Evolutionary conservation across 2,113 vertebrate species (phyloP), one percentile per base, ranked within the genome.

Genomic region (Ondatra zibethicus): DNA sequence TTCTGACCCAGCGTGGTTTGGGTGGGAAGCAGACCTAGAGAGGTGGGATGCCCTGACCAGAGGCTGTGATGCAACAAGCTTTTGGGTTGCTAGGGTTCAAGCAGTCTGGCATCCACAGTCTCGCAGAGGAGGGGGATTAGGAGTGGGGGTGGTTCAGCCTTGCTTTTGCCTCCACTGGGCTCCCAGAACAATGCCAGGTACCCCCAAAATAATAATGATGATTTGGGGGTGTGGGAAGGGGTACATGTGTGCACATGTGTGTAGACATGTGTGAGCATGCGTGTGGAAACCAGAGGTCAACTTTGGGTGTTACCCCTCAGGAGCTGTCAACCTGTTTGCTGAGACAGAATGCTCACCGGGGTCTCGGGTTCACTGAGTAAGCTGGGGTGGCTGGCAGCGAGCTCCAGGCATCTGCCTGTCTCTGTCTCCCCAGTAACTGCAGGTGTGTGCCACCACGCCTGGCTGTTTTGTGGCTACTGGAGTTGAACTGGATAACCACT

Each of bases 51-150:
- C 23, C 52, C 52, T 39, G 39, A 72, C 39, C 84, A 39, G 61
- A 50, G 23, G 36, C n/a, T 77, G n/a, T 33, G 27, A 39, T 55
- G 55, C 47, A 5, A 9, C 31, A 19, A 14, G 80, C 29, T 61
- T 55, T 39, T 16, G n/a, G 23, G 80, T 29, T 39, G 7, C 39
- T 63, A 45, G 29, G n/a, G n/a, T 8, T 31, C 42, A 14, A 7
- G 6, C 16, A 63, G 52, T 12, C 1, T 4, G 17, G 55, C 27
- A 31, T 29, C 47, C 19, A 7, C 55, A 42, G 13, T 8, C 2
- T 23, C 25, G 0, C 3, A 0, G 16, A 13, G 23, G 10, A 25
- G 27, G 16, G 36, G 29, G 21, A 25, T 25, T 11, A 50, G 33
- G 19, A 42, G 39, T 17, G 7, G 47, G 45, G 47, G 33, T 7